Evolutionary conservation across 2,797 vertebrate species (phyloP).

Genomic region (Xenops minutus): DNA sequence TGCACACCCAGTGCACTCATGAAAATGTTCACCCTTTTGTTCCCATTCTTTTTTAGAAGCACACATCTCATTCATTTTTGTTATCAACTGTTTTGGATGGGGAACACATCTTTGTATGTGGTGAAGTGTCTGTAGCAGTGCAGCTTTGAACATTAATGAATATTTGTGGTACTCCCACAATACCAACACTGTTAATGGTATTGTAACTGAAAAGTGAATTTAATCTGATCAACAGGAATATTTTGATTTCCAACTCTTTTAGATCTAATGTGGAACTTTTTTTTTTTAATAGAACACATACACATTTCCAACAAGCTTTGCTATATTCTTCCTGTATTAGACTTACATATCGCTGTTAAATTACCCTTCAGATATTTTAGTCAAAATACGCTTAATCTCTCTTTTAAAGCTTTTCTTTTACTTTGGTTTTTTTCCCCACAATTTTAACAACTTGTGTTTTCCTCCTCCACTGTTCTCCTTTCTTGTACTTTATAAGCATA

Average conservation of each 20-base stretch:
- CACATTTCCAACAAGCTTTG: neutral
- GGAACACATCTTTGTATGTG: neutral
- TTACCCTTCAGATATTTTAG: neutral
- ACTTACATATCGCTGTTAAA: neutral
- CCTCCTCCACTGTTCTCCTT: neutral
- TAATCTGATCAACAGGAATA: neutral
- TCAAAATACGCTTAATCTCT: neutral
- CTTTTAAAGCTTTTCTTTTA: neutral
- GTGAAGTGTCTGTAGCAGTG: neutral
- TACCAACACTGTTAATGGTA: neutral
- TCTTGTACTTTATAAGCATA: neutral
- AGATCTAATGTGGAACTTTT: neutral
- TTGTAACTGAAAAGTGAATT: neutral
- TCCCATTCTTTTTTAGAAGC: neutral
- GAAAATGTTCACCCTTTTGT: neutral
- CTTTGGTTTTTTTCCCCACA: fast-evolving
- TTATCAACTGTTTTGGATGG: neutral
- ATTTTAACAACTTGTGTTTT: neutral
- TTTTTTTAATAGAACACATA: neutral
- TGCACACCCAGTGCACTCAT: neutral
- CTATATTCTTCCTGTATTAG: neutral
- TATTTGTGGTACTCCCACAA: neutral
- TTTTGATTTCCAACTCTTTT: neutral
- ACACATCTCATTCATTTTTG: neutral
- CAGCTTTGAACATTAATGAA: neutral